Evolutionary conservation across 2,888 invertebrate species (phyloP), one percentile per base, ranked within the genome.

Genomic region (Pseudococcus longispinus): DNA sequence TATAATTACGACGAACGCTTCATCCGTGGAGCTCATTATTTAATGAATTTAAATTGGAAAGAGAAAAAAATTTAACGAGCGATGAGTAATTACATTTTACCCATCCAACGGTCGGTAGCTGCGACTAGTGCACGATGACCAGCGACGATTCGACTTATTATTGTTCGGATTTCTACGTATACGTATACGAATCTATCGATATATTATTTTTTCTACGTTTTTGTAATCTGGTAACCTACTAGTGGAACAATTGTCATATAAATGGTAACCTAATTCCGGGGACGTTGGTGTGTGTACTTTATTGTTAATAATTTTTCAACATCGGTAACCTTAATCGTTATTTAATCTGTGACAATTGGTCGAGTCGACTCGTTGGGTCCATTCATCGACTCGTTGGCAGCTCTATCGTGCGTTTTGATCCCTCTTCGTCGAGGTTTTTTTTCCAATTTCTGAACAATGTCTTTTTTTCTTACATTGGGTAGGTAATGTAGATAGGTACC

Each of bases 261-360:
- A 70, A 70, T 6, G 37, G 29, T 70, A 70, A 70, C 70, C 70
- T 70, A 70, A 29, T 29, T 70, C 29, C 26, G 26, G n/a, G 37
- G n/a, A 3, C 26, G 13, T 23, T 26, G 65, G 2, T 65, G 65
- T 65, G 2, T 8, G 26, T 26, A 65, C 65, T 70, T 60, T 70
- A 70, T 70, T 70, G 18, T 70, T 18, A 18, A 29, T 29, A 29
- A 70, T 70, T 29, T 70, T 32, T 70, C 29, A 70, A 70, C 70
- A 29, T 70, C 29, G 77, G 29, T 74, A 74, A 80, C 42, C 77
- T 80, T 83, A 83, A 83, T 83, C 83, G 55, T 83, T 51, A 55
- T 83, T 83, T 46, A 83, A 83, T 83, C 46, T 83, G 83, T 83
- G 55, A 83, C 83, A 83, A 83, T 83, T 55, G 83, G 83, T 46